phyloP scores from a whole-genome alignment of 2,888 invertebrate genomes.

The Ceriagrion tenellum region DNA sequence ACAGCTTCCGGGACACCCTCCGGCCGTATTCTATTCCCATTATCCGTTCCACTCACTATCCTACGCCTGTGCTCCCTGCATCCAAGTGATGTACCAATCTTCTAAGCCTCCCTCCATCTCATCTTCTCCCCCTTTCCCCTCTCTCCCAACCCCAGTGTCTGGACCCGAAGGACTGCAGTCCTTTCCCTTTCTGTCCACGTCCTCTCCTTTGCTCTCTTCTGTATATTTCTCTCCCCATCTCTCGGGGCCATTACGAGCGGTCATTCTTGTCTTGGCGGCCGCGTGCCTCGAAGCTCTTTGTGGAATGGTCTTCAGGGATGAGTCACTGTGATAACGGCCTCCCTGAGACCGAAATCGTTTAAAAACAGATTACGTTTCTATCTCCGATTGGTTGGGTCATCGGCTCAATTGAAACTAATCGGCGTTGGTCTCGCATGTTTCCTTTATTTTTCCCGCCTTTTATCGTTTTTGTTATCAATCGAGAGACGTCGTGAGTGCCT shows the following conservation, averaged over 20 bases:
- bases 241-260: neutral
- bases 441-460: neutral
- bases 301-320: neutral
- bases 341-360: neutral
- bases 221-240: neutral
- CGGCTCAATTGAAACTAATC: neutral
- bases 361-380: constrained; percentile 4
- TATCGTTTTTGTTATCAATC: neutral
- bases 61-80: neutral
- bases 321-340: neutral
- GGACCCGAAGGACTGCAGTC: neutral
- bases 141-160: neutral
- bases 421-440: neutral
- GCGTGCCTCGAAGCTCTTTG: neutral
- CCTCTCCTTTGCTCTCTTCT: neutral
- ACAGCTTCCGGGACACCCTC: neutral
- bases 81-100: neutral
- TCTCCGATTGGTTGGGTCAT: neutral
- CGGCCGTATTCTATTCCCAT: neutral
- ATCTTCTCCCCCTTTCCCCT: neutral
- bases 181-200: neutral
- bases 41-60: neutral
- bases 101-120: neutral
- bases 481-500: neutral
- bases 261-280: neutral